These are phyloP conservation scores for Pachycephus smyrnensis DNA, from an alignment of 2,888 invertebrate species.

Conservation along the genomic window DNA sequence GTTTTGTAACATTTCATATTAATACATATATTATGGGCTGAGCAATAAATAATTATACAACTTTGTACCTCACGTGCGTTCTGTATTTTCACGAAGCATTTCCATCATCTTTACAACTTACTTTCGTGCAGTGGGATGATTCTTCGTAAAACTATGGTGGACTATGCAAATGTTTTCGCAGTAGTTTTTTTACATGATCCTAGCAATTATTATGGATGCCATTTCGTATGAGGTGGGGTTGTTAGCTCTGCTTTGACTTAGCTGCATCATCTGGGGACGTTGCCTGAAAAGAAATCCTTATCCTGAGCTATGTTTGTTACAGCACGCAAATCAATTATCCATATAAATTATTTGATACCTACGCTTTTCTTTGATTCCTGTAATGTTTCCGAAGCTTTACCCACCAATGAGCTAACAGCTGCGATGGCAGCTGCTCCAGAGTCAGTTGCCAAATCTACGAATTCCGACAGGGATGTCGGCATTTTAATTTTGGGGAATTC, in stretches of 20 bases:
- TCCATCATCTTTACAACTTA: background rate
- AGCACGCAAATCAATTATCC: background rate
- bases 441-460: conserved; percentile 67
- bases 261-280: background rate
- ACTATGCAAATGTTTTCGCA: background rate
- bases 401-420: conserved; percentile 55
- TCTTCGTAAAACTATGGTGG: background rate
- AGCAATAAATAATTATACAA: background rate
- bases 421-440: conserved; percentile 67
- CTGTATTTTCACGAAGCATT: background rate
- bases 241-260: background rate
- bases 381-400: conserved; percentile 33
- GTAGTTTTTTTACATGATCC: background rate
- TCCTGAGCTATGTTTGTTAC: background rate
- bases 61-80: background rate
- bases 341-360: background rate
- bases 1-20: background rate
- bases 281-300: background rate
- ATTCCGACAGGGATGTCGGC: conserved; percentile 73
- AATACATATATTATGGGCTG: background rate
- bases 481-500: conserved; percentile 74
- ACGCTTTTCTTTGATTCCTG: background rate
- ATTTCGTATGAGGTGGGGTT: background rate
- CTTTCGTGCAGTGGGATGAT: background rate
- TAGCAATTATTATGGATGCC: background rate